Percentiles rank a stretch among this genome's conserved stretches.
Conservation (phyloP, 2,797 vertebrate species). For the Aulostomus chinensis region DNA sequence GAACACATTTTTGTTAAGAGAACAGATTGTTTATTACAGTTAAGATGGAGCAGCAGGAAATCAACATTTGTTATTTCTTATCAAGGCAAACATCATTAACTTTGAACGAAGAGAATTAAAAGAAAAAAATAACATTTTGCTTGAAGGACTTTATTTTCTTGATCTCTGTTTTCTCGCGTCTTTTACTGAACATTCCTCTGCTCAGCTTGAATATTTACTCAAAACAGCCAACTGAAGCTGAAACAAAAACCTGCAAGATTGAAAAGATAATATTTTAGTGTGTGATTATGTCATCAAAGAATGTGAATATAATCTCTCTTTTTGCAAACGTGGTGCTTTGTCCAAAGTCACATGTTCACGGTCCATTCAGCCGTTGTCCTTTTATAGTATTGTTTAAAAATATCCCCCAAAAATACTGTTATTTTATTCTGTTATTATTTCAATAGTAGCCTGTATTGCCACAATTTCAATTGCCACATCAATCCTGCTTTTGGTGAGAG, state of each 20-base stretch:
- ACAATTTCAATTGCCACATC: no score
- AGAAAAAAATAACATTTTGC: constrained; percentile 13
- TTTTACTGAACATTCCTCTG: constrained; percentile 45
- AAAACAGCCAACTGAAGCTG: constrained; percentile 12
- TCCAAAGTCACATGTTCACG: constrained; percentile 3
- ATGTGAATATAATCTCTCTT: constrained; percentile 16
- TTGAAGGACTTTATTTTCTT: constrained; percentile 2
- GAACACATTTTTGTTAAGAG: no score
- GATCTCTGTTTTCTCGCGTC: constrained; percentile 10
- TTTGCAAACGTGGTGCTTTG: not conserved
- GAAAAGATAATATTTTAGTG: constrained; percentile 26
- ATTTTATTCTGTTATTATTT: no score
- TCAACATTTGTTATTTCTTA: no score
- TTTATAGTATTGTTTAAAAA: no score
- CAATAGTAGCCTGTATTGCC: no score
- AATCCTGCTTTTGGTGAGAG: no score
- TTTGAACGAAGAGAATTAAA: constrained; percentile 2
- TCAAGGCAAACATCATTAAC: no score
- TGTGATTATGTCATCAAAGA: constrained; percentile 32
- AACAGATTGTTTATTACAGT: no score
- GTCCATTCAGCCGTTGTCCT: not conserved
- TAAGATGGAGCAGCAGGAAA: no score
- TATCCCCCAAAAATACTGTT: no score
- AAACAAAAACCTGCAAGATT: constrained; percentile 11
- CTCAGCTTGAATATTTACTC: constrained; percentile 46